Evolutionary conservation across 2,113 vertebrate genomes (phyloP).

Genomic region (Etheostoma cragini): DNA sequence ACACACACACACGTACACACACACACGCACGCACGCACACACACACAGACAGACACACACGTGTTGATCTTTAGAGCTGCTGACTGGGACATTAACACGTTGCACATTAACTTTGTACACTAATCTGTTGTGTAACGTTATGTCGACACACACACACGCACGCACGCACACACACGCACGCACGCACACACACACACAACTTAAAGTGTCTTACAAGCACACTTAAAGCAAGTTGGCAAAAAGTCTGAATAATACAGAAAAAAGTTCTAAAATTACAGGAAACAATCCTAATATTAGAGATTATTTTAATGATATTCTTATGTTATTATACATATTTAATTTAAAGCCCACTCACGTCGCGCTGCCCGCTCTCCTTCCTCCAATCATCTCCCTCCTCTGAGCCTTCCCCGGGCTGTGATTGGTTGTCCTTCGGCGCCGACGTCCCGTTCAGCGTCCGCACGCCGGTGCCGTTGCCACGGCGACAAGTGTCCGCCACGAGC

Average conservation of each 20-base stretch:
- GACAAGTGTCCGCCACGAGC: slow-evolving; percentile 27
- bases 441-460: neutral
- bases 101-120: slow-evolving; percentile 22
- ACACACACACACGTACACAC: too few species aligned
- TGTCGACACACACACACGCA: neutral
- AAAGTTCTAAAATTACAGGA: too few species aligned
- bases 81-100: neutral
- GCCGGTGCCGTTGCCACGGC: neutral
- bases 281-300: too few species aligned
- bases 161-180: too few species aligned
- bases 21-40: too few species aligned
- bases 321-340: too few species aligned
- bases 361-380: slow-evolving; percentile 6
- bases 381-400: slow-evolving; percentile 20
- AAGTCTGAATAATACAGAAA: too few species aligned
- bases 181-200: neutral
- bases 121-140: neutral
- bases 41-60: fast-evolving
- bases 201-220: neutral
- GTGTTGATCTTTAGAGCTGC: too few species aligned
- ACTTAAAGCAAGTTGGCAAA: neutral
- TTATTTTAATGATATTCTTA: too few species aligned
- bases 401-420: slow-evolving; percentile 33
- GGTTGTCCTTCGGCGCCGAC: slow-evolving; percentile 13
- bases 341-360: slow-evolving; percentile 44